These are phyloP conservation scores for Drosophila siamana DNA, from an alignment of 2,888 invertebrate genomes.

Conservation along the genomic window DNA sequence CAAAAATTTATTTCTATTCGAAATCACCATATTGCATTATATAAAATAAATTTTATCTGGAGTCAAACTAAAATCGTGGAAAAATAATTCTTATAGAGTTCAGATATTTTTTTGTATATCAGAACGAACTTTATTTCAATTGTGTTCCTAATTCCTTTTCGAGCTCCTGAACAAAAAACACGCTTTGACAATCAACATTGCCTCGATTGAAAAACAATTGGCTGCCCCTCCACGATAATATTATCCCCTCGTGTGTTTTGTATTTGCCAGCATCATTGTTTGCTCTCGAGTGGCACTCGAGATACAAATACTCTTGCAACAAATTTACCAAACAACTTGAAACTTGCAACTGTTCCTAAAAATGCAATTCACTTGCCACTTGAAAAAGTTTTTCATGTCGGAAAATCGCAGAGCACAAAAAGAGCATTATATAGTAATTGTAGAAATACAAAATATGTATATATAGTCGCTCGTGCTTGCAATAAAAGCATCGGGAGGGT, in stretches of 20 bases:
- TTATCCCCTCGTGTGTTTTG: slow-evolving; percentile 13
- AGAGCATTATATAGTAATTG: slow-evolving; percentile 39
- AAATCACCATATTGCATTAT: too few relatives aligned
- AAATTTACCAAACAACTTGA: slow-evolving; percentile 45
- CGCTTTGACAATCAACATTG: neutral
- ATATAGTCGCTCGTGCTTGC: neutral
- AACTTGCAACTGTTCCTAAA: slow-evolving; percentile 56
- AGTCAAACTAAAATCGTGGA: neutral
- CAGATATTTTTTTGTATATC: neutral
- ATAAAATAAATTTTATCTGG: neutral
- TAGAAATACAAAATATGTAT: neutral
- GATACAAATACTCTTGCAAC: slow-evolving; percentile 24
- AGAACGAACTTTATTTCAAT: neutral
- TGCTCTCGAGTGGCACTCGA: slow-evolving; percentile 35
- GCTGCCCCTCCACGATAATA: neutral
- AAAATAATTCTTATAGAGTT: neutral
- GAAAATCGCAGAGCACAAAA: slow-evolving; percentile 21
- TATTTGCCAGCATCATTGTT: slow-evolving; percentile 19
- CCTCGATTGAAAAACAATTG: slow-evolving; percentile 28
- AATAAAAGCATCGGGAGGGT: slow-evolving; percentile 1
- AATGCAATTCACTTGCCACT: slow-evolving; percentile 50
- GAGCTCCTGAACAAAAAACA: neutral
- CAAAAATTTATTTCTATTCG: too few relatives aligned
- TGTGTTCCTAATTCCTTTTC: neutral
- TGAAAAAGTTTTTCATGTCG: slow-evolving; percentile 38